phyloP scores from a whole-genome alignment of 2,113 vertebrate genomes.

The Tachuris rubrigastra region DNA sequence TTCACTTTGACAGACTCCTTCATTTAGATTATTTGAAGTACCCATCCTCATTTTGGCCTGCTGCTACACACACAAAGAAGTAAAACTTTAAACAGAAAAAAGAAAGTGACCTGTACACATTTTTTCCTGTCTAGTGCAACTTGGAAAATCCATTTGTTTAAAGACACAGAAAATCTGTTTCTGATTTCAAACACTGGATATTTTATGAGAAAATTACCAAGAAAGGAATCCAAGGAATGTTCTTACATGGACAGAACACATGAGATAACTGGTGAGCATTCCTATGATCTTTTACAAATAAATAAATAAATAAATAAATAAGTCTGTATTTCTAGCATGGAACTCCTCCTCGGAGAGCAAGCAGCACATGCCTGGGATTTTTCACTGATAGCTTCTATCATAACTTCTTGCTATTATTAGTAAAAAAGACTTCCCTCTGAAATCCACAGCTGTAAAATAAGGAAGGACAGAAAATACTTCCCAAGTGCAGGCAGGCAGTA shows the following conservation, averaged over 20 bases:
- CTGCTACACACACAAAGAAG: background rate
- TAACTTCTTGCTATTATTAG: conserved; percentile 77
- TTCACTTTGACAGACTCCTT: background rate
- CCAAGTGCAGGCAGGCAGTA: background rate
- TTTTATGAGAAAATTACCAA: conserved; percentile 69
- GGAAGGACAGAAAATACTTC: conserved; percentile 22
- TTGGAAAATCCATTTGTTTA: conserved; percentile 70
- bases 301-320: background rate
- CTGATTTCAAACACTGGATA: conserved; percentile 74
- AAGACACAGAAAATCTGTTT: conserved; percentile 76
- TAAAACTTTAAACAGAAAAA: background rate
- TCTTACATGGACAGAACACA: conserved; percentile 57
- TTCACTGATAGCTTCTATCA: conserved; percentile 59
- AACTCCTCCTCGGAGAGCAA: conserved; percentile 56
- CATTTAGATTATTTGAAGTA: background rate
- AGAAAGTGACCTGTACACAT: background rate
- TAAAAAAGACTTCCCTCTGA: conserved; percentile 59
- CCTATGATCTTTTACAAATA: conserved; percentile 32
- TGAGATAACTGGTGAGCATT: conserved; percentile 75
- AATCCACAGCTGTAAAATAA: conserved; percentile 67
- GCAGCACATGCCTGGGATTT: conserved; percentile 72
- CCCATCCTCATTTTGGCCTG: background rate
- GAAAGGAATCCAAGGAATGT: conserved; percentile 80
- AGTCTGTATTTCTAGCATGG: conserved; percentile 32
- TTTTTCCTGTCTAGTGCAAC: conserved; percentile 26